Evolutionary conservation across 2,113 vertebrate species (phyloP).

Genomic region (Erpornis zantholeuca): DNA sequence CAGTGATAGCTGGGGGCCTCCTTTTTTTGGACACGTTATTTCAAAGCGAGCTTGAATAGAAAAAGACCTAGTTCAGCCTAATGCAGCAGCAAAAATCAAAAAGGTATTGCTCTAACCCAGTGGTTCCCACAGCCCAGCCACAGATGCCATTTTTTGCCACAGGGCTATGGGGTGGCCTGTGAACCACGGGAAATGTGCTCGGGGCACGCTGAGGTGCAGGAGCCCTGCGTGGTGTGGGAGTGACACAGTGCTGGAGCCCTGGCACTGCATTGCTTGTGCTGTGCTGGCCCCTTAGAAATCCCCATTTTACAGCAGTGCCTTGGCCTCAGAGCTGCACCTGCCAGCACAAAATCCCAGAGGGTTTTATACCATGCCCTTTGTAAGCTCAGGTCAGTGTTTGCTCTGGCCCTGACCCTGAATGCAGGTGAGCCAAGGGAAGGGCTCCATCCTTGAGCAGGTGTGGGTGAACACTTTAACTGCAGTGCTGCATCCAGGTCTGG

Average conservation of each 20-base stretch:
- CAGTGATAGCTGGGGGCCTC: not conserved
- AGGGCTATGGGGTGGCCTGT: not conserved
- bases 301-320: rapidly evolving
- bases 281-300: rapidly evolving
- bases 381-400: not conserved
- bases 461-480: not conserved
- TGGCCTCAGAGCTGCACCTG: not conserved
- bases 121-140: not conserved
- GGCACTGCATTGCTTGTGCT: rapidly evolving
- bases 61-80: not conserved
- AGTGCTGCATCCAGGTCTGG: not conserved
- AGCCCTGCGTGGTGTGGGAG: rapidly evolving
- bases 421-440: rapidly evolving
- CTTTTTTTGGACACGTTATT: not conserved
- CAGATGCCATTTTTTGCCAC: not conserved
- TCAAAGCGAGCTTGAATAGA: not conserved
- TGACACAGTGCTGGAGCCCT: rapidly evolving
- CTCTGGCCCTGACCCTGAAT: not conserved
- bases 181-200: rapidly evolving
- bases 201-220: rapidly evolving
- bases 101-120: not conserved
- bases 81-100: not conserved
- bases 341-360: not conserved
- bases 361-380: not conserved
- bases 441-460: not conserved